Conservation (phyloP, 1,140 invertebrate species). For the Penaeus japonicus region DNA sequence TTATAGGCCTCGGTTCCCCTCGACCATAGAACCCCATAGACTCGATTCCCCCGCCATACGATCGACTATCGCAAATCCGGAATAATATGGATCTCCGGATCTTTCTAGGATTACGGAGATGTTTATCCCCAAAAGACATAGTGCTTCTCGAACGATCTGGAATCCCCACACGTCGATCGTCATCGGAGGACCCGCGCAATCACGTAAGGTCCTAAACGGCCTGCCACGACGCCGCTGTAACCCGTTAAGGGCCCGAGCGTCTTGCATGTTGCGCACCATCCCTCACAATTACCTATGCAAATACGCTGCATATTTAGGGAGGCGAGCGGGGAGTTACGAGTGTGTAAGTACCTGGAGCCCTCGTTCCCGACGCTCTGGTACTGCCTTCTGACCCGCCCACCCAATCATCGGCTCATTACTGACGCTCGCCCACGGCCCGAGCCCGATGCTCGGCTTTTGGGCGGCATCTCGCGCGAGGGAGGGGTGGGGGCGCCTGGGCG, state of each 20-base stretch:
- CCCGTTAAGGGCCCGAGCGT: conserved; percentile 24
- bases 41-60: too few species aligned
- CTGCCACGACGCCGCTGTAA: conserved; percentile 24
- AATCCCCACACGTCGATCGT: too few species aligned
- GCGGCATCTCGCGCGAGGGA: too few species aligned
- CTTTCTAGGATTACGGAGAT: too few species aligned
- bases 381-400: conserved; percentile 42
- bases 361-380: conserved; percentile 51
- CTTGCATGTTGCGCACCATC: conserved; percentile 51
- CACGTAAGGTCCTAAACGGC: conserved; percentile 45
- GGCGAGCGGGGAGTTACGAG: conserved; percentile 51
- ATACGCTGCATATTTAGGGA: conserved; percentile 54
- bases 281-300: conserved; percentile 56
- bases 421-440: conserved; percentile 9
- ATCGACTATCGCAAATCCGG: too few species aligned
- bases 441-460: neutral
- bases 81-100: too few species aligned
- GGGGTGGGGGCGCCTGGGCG: too few species aligned
- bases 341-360: conserved; percentile 49
- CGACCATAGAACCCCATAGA: too few species aligned
- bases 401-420: conserved; percentile 43
- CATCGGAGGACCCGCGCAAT: too few species aligned
- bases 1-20: too few species aligned
- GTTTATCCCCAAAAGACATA: too few species aligned
- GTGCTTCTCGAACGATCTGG: too few species aligned